These are phyloP conservation scores for Margaritifera margaritifera DNA, from an alignment of 2,888 invertebrate genomes.

Conservation along the genomic window DNA sequence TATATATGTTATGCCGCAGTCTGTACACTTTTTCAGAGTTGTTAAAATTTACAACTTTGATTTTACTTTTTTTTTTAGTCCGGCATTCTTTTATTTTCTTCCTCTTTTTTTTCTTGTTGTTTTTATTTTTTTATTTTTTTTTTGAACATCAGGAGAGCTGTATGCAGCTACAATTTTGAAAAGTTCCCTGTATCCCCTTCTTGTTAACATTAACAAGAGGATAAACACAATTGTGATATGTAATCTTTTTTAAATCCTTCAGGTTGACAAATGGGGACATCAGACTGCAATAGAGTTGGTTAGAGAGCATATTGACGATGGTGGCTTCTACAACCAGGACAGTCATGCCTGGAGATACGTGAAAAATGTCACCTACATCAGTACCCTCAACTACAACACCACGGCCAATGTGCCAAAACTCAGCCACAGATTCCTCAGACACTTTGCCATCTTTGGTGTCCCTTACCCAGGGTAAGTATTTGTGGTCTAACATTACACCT, in stretches of 20 bases:
- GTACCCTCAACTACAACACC: conserved; percentile 65
- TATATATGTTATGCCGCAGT: no score
- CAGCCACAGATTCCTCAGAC: conserved; percentile 66
- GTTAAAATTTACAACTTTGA: no score
- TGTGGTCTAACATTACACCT: background rate
- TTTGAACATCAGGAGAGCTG: no score
- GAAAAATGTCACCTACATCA: conserved; percentile 70
- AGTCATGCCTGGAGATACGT: conserved; percentile 70
- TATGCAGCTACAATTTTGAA: no score
- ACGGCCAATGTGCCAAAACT: conserved; percentile 64
- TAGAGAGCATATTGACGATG: conserved; percentile 71
- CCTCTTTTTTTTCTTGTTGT: no score
- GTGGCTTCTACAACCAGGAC: conserved; percentile 68
- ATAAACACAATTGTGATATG: no score
- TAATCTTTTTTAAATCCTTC: conserved; percentile 2
- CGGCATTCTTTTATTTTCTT: no score
- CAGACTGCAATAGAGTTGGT: conserved; percentile 71
- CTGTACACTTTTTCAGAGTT: no score
- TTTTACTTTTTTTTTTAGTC: no score
- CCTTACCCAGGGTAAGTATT: conserved; percentile 64
- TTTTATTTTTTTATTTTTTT: no score
- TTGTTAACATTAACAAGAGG: no score
- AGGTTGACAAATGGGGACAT: conserved; percentile 66
- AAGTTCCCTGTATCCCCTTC: no score
- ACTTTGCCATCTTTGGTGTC: conserved; percentile 69